phyloP scores from a whole-genome alignment of 2,888 invertebrate genomes.

The Drosophila austrosaltans region DNA sequence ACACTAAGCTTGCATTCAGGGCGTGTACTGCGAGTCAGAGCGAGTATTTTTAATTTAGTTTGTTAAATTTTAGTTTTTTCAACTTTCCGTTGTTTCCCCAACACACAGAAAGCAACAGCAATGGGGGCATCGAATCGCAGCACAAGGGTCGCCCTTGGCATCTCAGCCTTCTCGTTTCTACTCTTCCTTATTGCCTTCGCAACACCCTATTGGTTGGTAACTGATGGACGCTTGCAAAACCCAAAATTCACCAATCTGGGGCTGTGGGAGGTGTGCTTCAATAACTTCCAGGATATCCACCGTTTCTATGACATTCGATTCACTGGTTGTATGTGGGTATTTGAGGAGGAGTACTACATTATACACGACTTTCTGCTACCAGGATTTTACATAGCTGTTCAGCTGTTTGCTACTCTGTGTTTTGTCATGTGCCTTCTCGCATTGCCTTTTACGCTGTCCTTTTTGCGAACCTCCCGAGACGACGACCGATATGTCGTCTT shows the following conservation, averaged over 20 bases:
- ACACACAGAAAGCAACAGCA: background rate
- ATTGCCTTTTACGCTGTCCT: conserved; percentile 89
- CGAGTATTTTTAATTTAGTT: conserved; percentile 7
- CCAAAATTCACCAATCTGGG: conserved; percentile 94
- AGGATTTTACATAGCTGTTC: conserved; percentile 96
- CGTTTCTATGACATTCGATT: conserved; percentile 93
- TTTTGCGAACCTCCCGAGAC: conserved; percentile 89
- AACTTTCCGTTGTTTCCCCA: background rate
- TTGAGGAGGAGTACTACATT: conserved; percentile 98
- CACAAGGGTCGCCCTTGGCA: conserved; percentile 85
- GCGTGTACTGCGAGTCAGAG: conserved; percentile 10
- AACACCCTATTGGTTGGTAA: conserved; percentile 94
- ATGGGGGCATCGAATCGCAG: conserved; percentile 83
- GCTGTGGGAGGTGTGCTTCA: conserved; percentile 97
- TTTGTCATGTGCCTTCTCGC: conserved; percentile 92
- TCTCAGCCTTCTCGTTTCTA: conserved; percentile 87
- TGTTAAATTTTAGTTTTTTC: conserved; percentile 8
- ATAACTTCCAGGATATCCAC: conserved; percentile 93
- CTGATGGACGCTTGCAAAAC: conserved; percentile 89
- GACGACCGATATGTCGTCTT: conserved; percentile 91
- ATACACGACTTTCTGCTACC: conserved; percentile 95
- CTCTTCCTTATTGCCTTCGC: conserved; percentile 92
- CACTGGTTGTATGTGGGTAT: conserved; percentile 97
- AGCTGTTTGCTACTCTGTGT: conserved; percentile 95
- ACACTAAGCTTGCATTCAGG: conserved; percentile 1